Base-by-base conservation (phyloP, 2,888 invertebrate genomes). In the Heliconius ethilla region DNA sequence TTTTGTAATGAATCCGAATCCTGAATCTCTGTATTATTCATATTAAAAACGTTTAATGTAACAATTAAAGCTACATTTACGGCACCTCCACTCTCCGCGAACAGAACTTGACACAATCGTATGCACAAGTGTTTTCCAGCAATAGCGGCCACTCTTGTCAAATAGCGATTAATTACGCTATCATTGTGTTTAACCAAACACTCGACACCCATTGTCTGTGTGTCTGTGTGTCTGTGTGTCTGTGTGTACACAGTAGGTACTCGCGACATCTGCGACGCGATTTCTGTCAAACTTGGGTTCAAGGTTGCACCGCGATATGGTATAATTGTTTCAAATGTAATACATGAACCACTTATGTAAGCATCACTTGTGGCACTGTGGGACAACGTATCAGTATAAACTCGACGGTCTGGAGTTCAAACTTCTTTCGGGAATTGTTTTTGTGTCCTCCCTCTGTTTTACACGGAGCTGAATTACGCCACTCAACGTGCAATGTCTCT, bases 121-220 rank as follows among this genome's bases (percentile, higher is more conserved):
- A 11, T 70, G 22, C 45, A 51, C 70, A 70, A 70, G 51, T 70
- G 70, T 70, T 70, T 27, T 22, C 7, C n/a, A 70, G 45, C 27
- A 40, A 70, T 25, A 25, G 45, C 18, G 51, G 10, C 18, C 51
- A 11, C 5, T 70, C 5, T 33, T 33, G 13, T 55, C 27, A 22
- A 29, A 18, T 29, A 29, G 55, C 51, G 29, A 70, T 51, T 70
- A 51, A 51, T 70, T 51, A 27, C 27, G 5, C 22, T 70, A 29
- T 70, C n/a, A 70, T 27, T 70, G 7, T 27, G 7, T 51, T 22
- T 55, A 55, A 70, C 5, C 13, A 22, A 22, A 67, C 67, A 40
- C 33, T 45, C 22, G 45, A 40, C 67, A 40, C 33, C 18, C 18
- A 70, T 70, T 51, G 70, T 33, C 0, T 33, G 33, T 33, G 33